Conservation (phyloP, 2,113 vertebrate species). For the Myiagra hebetior region DNA sequence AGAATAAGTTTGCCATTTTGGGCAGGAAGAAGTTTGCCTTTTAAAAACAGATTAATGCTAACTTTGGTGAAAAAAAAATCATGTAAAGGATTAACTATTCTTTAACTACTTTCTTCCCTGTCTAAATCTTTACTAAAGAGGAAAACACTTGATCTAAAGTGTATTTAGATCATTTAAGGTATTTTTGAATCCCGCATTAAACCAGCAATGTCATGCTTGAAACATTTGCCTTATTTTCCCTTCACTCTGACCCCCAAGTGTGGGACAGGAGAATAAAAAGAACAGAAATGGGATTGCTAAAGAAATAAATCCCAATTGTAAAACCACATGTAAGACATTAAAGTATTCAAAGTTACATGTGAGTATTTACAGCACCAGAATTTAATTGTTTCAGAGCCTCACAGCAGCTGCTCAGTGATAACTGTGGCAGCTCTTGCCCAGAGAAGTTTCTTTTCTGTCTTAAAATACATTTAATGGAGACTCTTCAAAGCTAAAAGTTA, state of each 20-base stretch:
- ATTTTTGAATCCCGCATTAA: not conserved
- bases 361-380: not conserved
- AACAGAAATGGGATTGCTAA: not conserved
- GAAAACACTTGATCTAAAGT: not conserved
- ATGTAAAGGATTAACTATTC: not conserved
- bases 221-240: not conserved
- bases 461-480: not conserved
- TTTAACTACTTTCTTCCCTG: not conserved
- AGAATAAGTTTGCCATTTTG: not conserved
- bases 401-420: not conserved
- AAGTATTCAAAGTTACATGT: not conserved
- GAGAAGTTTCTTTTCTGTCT: not conserved
- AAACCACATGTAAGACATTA: not conserved
- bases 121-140: not conserved
- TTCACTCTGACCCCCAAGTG: not conserved
- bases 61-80: not conserved
- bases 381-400: not conserved
- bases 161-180: not conserved
- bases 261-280: not conserved
- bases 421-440: not conserved
- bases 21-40: not conserved
- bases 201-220: not conserved
- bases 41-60: not conserved
- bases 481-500: not conserved
- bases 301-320: not conserved